Evolutionary conservation across 2,797 vertebrate genomes (phyloP).

Genomic region (Tolypeutes matacus): DNA sequence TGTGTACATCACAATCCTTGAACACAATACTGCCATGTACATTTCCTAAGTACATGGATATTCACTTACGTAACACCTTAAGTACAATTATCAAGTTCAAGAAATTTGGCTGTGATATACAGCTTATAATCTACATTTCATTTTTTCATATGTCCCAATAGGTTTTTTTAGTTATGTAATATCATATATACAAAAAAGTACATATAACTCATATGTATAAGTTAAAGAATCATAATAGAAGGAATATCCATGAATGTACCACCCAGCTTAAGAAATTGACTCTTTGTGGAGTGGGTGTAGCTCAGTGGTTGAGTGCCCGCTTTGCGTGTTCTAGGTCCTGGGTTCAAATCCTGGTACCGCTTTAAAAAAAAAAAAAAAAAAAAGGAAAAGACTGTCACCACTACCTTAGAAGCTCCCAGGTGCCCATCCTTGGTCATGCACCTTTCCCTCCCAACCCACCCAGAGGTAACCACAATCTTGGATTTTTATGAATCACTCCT

Average conservation of each 20-base stretch:
- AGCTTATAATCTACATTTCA: too few relatives aligned
- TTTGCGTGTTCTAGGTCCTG: too few relatives aligned
- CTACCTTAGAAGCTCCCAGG: neutral
- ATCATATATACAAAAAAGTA: neutral
- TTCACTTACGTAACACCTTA: too few relatives aligned
- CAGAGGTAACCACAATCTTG: neutral
- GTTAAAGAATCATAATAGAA: neutral
- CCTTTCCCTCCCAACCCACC: neutral
- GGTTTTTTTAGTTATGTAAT: neutral
- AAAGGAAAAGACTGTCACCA: neutral
- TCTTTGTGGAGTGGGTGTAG: too few relatives aligned
- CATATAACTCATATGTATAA: neutral
- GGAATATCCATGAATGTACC: neutral
- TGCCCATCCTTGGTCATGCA: neutral
- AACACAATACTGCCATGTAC: too few relatives aligned
- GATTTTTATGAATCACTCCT: neutral
- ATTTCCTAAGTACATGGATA: too few relatives aligned
- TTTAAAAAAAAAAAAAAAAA: constrained; percentile 6
- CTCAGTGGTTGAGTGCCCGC: too few relatives aligned
- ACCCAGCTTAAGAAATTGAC: neutral
- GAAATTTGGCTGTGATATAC: too few relatives aligned
- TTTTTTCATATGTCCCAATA: too few relatives aligned
- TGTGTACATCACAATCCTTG: too few relatives aligned
- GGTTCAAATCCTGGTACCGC: too few relatives aligned
- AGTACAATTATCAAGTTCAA: too few relatives aligned